phyloP scores from a whole-genome alignment of 2,113 vertebrate genomes.

The Chaenocephalus aceratus region DNA sequence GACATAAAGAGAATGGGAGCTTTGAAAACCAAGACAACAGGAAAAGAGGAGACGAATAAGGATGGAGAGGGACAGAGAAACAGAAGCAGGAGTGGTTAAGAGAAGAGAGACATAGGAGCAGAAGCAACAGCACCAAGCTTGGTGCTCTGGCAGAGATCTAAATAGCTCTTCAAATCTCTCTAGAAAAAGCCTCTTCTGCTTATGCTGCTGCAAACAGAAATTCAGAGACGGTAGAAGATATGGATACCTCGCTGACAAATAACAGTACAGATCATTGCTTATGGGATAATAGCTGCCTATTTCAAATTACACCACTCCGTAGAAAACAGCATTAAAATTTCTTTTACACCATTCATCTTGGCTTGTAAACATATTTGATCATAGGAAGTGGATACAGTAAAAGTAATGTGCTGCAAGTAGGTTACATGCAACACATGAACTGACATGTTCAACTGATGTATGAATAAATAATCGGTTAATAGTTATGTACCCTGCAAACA shows the following conservation, averaged over 20 bases:
- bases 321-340: constrained; percentile 3
- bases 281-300: constrained; percentile 3
- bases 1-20: constrained; percentile 16
- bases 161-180: constrained; percentile 88
- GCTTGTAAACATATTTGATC: constrained; percentile 47
- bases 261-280: constrained; percentile 12
- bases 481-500: constrained; percentile 1
- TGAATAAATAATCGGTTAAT: background rate
- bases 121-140: constrained; percentile 80
- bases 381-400: constrained; percentile 15
- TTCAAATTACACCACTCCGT: constrained; percentile 5
- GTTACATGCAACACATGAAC: constrained; percentile 26
- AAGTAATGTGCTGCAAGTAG: constrained; percentile 1
- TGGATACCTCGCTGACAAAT: constrained; percentile 55
- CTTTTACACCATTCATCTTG: background rate
- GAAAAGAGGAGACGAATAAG: constrained; percentile 42
- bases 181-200: constrained; percentile 82
- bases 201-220: constrained; percentile 79
- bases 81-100: constrained; percentile 62
- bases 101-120: constrained; percentile 67
- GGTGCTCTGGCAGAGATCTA: constrained; percentile 84
- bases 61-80: constrained; percentile 63
- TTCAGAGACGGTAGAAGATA: constrained; percentile 72
- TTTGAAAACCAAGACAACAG: constrained; percentile 34
- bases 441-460: constrained; percentile 15